A percentile compares a stretch with the other conserved stretches of the same genome.
phyloP scores from a whole-genome alignment of 2,888 invertebrate genomes.

The Cephonodes hylas region DNA sequence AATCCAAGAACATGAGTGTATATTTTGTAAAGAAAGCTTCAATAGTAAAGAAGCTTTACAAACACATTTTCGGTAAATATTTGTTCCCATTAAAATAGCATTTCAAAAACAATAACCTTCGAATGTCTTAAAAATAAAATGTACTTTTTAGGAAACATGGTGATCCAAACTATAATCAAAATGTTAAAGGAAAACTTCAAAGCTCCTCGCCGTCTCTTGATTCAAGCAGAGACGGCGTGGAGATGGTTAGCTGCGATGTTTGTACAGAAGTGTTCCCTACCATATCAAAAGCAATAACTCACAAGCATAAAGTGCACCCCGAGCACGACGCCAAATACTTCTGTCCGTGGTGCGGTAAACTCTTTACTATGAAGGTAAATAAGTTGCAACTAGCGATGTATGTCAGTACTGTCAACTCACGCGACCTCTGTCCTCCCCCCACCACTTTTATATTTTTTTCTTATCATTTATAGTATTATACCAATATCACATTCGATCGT shows the following conservation, averaged over 20 bases:
- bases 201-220: constrained; percentile 42
- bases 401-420: constrained; percentile 10
- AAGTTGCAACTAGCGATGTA: neutral
- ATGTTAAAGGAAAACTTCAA: constrained; percentile 43
- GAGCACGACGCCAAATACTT: constrained; percentile 83
- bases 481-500: neutral
- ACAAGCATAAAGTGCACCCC: constrained; percentile 84
- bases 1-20: constrained; percentile 68
- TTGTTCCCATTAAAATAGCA: constrained; percentile 10
- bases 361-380: constrained; percentile 83
- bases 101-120: neutral
- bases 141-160: constrained; percentile 80
- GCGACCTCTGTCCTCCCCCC: constrained; percentile 37
- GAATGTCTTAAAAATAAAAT: constrained; percentile 10
- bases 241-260: constrained; percentile 80
- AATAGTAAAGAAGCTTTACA: constrained; percentile 81
- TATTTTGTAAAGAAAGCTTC: constrained; percentile 80
- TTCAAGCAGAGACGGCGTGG: constrained; percentile 48
- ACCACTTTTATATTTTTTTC: constrained; percentile 13
- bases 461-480: neutral
- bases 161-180: constrained; percentile 80
- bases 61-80: constrained; percentile 81
- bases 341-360: constrained; percentile 85
- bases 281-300: constrained; percentile 83
- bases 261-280: constrained; percentile 81